phyloP scores from a whole-genome alignment of 1,140 invertebrate species.

The Chymomyza costata region DNA sequence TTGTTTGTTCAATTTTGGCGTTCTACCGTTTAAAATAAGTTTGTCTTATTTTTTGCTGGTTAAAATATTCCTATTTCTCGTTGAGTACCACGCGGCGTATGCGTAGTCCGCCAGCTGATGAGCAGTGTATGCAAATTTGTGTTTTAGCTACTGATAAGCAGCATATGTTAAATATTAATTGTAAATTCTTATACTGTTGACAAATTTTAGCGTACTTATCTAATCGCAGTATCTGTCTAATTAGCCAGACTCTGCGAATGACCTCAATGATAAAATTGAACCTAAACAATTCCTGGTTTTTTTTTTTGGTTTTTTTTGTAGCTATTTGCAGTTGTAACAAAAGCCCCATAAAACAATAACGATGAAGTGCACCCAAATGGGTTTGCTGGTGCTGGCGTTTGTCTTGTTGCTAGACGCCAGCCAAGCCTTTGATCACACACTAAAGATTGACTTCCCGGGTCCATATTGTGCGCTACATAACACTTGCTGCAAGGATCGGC shows the following conservation, averaged over 20 bases:
- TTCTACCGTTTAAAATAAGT: no score
- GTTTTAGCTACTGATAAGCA: no score
- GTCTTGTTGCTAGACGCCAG: constrained; percentile 31
- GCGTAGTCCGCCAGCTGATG: no score
- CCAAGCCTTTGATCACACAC: constrained; percentile 53
- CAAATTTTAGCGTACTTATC: constrained; percentile 44
- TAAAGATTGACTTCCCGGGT: constrained; percentile 60
- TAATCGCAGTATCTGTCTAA: constrained; percentile 31
- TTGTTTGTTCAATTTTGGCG: no score
- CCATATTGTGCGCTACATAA: constrained; percentile 63
- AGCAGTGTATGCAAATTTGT: no score
- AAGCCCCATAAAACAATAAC: constrained; percentile 38
- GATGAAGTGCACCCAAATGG: constrained; percentile 26
- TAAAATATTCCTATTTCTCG: no score
- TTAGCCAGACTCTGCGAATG: constrained; percentile 3
- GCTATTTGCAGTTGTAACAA: constrained; percentile 11
- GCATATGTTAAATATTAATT: no score
- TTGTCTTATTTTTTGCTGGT: no score
- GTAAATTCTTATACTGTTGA: no score
- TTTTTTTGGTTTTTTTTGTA: no score
- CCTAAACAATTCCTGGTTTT: no score
- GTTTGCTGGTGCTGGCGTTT: constrained; percentile 31
- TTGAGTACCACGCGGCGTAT: no score
- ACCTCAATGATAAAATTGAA: constrained; percentile 22
- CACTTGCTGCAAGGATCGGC: constrained; percentile 82